Evolutionary conservation across 2,113 vertebrate genomes (phyloP), one percentile per base, ranked within the genome.

Genomic region (Passer montanus): DNA sequence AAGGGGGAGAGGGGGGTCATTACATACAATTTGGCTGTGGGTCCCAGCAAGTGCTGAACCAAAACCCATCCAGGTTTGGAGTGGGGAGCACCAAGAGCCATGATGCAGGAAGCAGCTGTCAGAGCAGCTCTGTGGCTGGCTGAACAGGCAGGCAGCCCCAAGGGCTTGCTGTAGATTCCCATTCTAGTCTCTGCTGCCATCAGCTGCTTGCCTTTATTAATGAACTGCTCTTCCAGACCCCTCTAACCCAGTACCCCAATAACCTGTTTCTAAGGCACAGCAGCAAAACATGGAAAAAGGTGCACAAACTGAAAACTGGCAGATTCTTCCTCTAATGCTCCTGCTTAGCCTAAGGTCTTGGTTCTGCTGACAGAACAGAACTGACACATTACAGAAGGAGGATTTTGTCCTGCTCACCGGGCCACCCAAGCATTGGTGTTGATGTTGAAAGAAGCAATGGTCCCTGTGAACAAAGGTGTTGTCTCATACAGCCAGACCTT

Each of bases 361-460:
- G n/a, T 55, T 60, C 53, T 77, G 28, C 43, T 39, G 19, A 39
- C 43, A 49, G 39, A 59, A 77, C 17, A 37, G 33, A 78, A 87
- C 41, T 2, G 10, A 37, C 5, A 31, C 15, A 1, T 37, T 46
- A 22, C 0, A 66, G 75, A 83, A 80, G 13, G 21, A 58, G 47
- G 67, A 39, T 47, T 63, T 9, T 46, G 22, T 39, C n/a, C 26
- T 56, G 96, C 98, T 98, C 60, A 99, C 99, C 99, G 99, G 81
- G 99, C 98, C 55, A 98, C 98, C 99, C 99, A 99, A 44, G 98
- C 98, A 3, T 99, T 99, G 49, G 99, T 99, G 97, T 99, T 99
- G 96, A 98, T 99, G 98, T 99, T 99, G 98, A 99, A 99, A 23
- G 99, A 99, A 30, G 97, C 92, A 33, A 99, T 99, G 81, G 99